Base-by-base conservation (phyloP, 1,140 invertebrate species). In the Oryctes rhinoceros region DNA sequence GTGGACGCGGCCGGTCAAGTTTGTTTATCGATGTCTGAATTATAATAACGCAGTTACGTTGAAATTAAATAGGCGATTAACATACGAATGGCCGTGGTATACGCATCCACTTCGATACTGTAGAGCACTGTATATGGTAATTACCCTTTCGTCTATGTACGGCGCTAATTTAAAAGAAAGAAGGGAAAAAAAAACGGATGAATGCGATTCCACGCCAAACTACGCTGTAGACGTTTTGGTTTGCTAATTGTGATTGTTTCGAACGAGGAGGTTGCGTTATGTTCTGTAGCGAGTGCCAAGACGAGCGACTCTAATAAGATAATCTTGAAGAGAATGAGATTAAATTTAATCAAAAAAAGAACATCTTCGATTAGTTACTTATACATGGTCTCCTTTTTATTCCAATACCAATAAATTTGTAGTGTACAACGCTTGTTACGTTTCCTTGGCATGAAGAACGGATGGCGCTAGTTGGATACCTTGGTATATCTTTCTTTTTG, bases 21-120 rank as follows among this genome's bases (percentile, higher is more conserved):
- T 71, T 71, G 65, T 71, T 71, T 71, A 71, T 71, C 65, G 65
- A 71, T 71, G 65, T 71, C 65, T 71, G 65, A 71, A 71, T 71
- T 71, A 71, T 71, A 71, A 71, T 71, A 71, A 71, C 13, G 65
- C 35, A 71, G 35, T 71, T 35, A 71, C 65, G 35, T 35, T 71
- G 65, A 37, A 71, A 71, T 71, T 71, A 71, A 71, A 37, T 71
- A 37, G 24, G 65, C 11, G 10, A 71, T 71, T 71, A 71, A 37
- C 65, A 71, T 71, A 71, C 24, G 24, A 71, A 71, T 71, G 65
- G 13, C 35, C 20, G 18, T 30, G 18, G 65, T 59, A 59, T 18
- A 59, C 18, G 24, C 24, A 44, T 44, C 39, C 5, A 44, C 39
- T 9, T 35, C 18, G 65, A 71, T 24, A 71, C 18, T 30, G 65